phyloP scores from a whole-genome alignment of 2,888 invertebrate genomes.

The Trilocha varians region DNA sequence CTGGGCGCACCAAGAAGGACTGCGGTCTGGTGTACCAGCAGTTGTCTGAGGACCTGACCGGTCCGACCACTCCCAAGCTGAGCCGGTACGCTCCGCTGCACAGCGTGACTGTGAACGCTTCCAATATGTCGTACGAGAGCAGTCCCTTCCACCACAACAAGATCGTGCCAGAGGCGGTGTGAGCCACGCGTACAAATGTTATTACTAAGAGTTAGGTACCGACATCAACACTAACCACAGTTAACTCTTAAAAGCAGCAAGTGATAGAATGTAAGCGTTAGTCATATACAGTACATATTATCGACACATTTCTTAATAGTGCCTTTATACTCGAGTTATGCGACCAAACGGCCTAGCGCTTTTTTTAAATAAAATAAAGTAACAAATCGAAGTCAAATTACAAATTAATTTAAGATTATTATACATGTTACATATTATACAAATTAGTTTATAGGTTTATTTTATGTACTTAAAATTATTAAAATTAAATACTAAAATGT shows the following conservation, averaged over 20 bases:
- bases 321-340: constrained; percentile 58
- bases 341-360: constrained; percentile 62
- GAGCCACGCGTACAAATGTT: constrained; percentile 37
- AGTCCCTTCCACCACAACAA: constrained; percentile 77
- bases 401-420: constrained; percentile 72
- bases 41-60: constrained; percentile 82
- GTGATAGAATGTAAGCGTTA: constrained; percentile 67
- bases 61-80: constrained; percentile 79
- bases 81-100: constrained; percentile 76
- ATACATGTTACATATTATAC: constrained; percentile 73
- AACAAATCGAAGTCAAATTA: constrained; percentile 70
- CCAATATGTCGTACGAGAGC: constrained; percentile 73
- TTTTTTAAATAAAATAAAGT: constrained; percentile 49
- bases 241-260: constrained; percentile 62
- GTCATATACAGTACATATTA: constrained; percentile 52
- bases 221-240: constrained; percentile 54
- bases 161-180: constrained; percentile 76
- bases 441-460: constrained; percentile 72
- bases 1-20: constrained; percentile 76
- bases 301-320: constrained; percentile 42
- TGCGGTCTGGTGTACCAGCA: constrained; percentile 85
- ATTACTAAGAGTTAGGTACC: constrained; percentile 35
- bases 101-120: constrained; percentile 55
- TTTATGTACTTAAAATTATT: constrained; percentile 73
- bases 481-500: constrained; percentile 58